Base-by-base conservation (phyloP, 2,888 invertebrate species). In the Icerya purchasi region DNA sequence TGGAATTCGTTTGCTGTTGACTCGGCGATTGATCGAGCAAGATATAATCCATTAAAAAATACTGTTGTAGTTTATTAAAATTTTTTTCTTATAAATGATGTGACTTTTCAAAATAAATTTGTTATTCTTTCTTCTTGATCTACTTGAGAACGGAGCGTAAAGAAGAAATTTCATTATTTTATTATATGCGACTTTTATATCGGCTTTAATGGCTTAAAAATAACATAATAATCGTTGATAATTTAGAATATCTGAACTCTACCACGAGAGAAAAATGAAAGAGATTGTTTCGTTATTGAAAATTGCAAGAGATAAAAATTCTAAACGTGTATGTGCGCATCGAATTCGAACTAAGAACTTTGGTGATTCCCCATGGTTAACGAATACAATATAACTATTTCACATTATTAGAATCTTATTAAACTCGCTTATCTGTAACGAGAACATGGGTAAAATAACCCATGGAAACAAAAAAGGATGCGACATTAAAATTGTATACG, bases 211-310 rank as follows among this genome's bases (percentile, higher is more conserved):
- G 36, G 36, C 14, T 36, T 5, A 36, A 36, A 36, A 36, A 36
- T 36, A 36, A 36, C 14, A 56, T 36, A 56, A 56, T 36, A 18
- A 56, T 24, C 25, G 25, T 56, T 56, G 21, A 56, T 56, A 56
- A 56, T 56, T 56, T 56, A 25, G 54, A 54, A 54, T 56, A 56
- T 56, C 56, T 56, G 56, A 56, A 56, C 36, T 56, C 56, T 36
- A 23, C 56, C 21, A 56, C 56, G 19, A 56, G 56, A 25, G 25
- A 56, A 56, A 56, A 54, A 54, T 54, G 14, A n/a, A n/a, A n/a
- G 54, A 54, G 54, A 10, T 54, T 54, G 54, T 54, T 54, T 54
- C 54, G 22, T 54, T 54, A n/a, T 54, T 54, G 22, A 19, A 54
- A 54, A 54, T 54, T 54, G 54, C 54, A 22, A 56, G 24, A 56